Conservation (phyloP, 92 coral and sea anemone species). For the Bergia sp. region DNA sequence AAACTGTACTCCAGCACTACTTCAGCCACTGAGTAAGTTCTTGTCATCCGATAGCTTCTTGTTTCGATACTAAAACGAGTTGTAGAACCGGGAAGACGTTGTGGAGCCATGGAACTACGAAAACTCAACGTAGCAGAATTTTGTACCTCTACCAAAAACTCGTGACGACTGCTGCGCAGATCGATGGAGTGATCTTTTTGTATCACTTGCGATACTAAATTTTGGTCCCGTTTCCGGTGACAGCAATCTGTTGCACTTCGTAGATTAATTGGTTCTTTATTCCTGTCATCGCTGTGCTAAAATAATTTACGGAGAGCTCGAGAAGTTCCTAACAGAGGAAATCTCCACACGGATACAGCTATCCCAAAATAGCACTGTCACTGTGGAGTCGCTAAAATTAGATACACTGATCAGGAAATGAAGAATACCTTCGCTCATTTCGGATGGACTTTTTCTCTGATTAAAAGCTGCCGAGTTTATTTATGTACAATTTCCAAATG, state of each 20-base stretch:
- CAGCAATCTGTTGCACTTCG: not conserved
- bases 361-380: too few relatives aligned
- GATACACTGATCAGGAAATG: too few relatives aligned
- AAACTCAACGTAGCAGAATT: not conserved
- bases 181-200: not conserved
- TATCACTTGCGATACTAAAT: not conserved
- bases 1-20: slow-evolving; percentile 3
- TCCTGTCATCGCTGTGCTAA: not conserved
- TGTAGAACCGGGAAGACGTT: not conserved
- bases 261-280: not conserved
- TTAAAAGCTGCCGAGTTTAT: too few relatives aligned
- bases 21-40: slow-evolving; percentile 21
- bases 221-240: not conserved
- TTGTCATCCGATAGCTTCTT: not conserved
- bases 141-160: not conserved
- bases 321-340: not conserved
- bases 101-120: not conserved
- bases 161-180: not conserved
- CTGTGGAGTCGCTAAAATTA: too few relatives aligned
- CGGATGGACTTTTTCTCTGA: too few relatives aligned
- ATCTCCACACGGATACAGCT: too few relatives aligned
- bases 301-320: too few relatives aligned
- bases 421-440: too few relatives aligned
- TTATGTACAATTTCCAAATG: too few relatives aligned
- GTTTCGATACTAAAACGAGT: not conserved